These are phyloP conservation scores for Lethrus apterus DNA, from an alignment of 1,140 invertebrate species.

Conservation along the genomic window DNA sequence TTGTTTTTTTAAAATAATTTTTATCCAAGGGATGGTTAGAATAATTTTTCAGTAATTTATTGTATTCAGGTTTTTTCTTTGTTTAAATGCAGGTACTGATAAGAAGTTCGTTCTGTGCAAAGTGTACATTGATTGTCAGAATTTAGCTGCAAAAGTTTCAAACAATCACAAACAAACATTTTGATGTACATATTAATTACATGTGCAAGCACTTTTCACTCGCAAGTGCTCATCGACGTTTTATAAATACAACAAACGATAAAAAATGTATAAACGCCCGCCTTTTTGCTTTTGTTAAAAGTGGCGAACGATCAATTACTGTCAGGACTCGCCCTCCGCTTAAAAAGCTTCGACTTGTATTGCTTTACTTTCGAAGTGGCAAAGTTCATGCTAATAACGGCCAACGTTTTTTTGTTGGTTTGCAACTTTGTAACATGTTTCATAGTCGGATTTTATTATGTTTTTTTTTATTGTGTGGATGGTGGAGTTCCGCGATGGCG, in stretches of 20 bases:
- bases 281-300: conserved; percentile 21
- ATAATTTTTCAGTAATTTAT: no score
- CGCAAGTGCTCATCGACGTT: not conserved
- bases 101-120: no score
- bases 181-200: not conserved
- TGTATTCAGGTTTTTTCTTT: no score
- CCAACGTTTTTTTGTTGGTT: conserved; percentile 20
- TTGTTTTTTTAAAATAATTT: no score
- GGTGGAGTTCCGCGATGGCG: not conserved
- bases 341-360: conserved; percentile 27
- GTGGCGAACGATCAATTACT: conserved; percentile 26
- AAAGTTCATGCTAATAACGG: conserved; percentile 25
- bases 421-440: conserved; percentile 7
- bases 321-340: conserved; percentile 21
- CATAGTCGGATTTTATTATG: not conserved
- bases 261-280: not conserved
- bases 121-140: no score
- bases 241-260: not conserved
- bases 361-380: conserved; percentile 24
- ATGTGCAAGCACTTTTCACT: not conserved
- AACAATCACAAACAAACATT: not conserved
- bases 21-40: no score
- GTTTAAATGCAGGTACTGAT: no score
- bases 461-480: not conserved
- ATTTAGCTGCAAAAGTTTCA: no score